These are phyloP conservation scores for Platanista minor DNA, from an alignment of 2,113 vertebrate species.

Conservation along the genomic window DNA sequence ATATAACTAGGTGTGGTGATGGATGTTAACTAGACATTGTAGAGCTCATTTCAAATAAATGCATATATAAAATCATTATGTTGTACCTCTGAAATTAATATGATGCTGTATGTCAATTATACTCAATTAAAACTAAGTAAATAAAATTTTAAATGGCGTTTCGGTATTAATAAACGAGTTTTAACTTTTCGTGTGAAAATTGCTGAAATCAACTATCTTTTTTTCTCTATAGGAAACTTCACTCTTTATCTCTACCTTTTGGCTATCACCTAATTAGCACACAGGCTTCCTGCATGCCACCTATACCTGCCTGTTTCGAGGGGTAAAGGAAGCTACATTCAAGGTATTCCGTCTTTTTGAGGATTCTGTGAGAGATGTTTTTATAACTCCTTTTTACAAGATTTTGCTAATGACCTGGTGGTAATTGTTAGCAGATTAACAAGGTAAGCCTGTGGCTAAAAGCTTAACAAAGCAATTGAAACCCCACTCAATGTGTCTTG, in stretches of 20 bases:
- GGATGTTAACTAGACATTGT: background rate
- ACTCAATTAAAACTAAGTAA: background rate
- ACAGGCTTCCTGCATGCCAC: background rate
- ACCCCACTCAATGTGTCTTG: background rate
- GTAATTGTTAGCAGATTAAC: background rate
- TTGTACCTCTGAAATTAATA: background rate
- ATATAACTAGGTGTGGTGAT: background rate
- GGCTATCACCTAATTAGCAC: background rate
- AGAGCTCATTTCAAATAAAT: background rate
- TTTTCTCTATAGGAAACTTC: background rate
- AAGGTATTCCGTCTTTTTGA: background rate
- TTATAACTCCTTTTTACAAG: background rate
- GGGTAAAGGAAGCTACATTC: background rate
- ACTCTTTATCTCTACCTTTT: background rate
- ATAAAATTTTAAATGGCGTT: background rate
- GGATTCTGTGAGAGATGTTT: background rate
- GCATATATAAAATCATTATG: background rate
- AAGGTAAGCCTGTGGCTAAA: background rate
- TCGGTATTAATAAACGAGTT: background rate
- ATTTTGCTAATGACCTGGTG: background rate
- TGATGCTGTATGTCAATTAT: background rate
- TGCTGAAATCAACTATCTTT: background rate
- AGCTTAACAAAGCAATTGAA: background rate
- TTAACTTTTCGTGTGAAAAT: background rate
- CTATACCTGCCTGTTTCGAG: background rate